Evolutionary conservation across 2,113 vertebrate genomes (phyloP).

Genomic region (Mesocricetus auratus): DNA sequence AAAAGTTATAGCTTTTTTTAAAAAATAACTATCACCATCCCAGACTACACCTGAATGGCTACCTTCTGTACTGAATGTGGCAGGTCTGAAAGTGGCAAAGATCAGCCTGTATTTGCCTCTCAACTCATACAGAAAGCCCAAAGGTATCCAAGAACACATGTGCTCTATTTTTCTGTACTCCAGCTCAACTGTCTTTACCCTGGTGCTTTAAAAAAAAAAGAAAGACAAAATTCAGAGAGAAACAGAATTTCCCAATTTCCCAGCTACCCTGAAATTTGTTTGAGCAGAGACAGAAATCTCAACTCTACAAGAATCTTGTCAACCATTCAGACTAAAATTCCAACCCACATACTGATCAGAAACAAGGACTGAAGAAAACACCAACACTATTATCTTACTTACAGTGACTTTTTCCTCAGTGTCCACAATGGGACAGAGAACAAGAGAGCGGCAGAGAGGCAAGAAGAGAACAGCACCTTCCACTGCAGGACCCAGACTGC

Average conservation of each 20-base stretch:
- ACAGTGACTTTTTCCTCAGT: slow-evolving; percentile 22
- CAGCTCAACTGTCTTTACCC: not conserved
- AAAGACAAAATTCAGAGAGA: slow-evolving; percentile 12
- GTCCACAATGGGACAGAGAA: not conserved
- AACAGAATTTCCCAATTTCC: not conserved
- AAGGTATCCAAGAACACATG: not conserved
- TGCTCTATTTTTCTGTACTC: not conserved
- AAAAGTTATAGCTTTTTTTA: not conserved
- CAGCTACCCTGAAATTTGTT: not conserved
- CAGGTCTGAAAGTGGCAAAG: not conserved
- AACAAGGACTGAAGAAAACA: slow-evolving; percentile 13
- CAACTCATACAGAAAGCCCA: slow-evolving; percentile 4
- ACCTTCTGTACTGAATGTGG: not conserved
- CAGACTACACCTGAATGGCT: not conserved
- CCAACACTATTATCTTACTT: not conserved
- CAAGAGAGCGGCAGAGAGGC: not conserved
- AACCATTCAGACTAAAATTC: not conserved
- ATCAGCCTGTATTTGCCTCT: not conserved
- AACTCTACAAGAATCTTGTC: slow-evolving; percentile 15
- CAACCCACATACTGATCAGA: not conserved
- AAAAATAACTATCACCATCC: not conserved
- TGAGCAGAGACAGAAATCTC: not conserved
- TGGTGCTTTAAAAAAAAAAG: not conserved
- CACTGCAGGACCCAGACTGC: not conserved
- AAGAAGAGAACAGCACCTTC: not conserved